These are phyloP conservation scores for Pygoscelis adeliae DNA, from an alignment of 2,113 vertebrate species.

Conservation along the genomic window DNA sequence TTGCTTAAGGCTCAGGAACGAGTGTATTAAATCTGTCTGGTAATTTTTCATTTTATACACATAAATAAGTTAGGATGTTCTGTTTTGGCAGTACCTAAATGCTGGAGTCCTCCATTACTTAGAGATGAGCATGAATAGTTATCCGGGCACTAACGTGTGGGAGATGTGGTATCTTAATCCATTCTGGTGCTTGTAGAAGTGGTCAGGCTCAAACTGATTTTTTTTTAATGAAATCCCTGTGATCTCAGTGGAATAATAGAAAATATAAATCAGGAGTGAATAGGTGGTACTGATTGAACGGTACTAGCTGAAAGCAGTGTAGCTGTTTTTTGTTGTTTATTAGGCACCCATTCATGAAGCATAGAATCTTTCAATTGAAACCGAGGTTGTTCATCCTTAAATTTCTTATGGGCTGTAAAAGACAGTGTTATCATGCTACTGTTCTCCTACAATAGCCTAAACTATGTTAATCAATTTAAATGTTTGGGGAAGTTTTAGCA, in stretches of 20 bases:
- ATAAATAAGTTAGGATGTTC: not conserved
- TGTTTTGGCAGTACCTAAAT: not conserved
- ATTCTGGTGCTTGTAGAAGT: not conserved
- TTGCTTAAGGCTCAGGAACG: not conserved
- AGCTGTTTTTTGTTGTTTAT: not conserved
- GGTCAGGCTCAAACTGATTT: not conserved
- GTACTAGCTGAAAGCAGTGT: not conserved
- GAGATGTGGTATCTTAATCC: not conserved
- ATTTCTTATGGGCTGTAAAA: not conserved
- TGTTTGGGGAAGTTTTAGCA: not conserved
- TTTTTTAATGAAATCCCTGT: not conserved
- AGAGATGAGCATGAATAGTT: not conserved
- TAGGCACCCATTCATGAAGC: not conserved
- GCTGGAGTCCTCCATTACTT: not conserved
- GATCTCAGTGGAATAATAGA: not conserved
- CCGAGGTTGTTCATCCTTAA: not conserved
- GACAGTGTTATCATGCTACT: not conserved
- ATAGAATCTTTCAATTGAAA: not conserved
- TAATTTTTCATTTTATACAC: not conserved
- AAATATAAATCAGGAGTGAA: not conserved
- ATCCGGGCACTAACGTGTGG: not conserved
- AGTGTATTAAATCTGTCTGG: not conserved
- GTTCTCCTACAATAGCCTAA: not conserved
- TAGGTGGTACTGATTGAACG: not conserved
- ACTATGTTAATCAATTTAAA: too few relatives aligned